A percentile compares a stretch with the other conserved stretches of the same genome.
Evolutionary conservation across 2,113 vertebrate species (phyloP).

Genomic region (Choloepus hoffmanni): DNA sequence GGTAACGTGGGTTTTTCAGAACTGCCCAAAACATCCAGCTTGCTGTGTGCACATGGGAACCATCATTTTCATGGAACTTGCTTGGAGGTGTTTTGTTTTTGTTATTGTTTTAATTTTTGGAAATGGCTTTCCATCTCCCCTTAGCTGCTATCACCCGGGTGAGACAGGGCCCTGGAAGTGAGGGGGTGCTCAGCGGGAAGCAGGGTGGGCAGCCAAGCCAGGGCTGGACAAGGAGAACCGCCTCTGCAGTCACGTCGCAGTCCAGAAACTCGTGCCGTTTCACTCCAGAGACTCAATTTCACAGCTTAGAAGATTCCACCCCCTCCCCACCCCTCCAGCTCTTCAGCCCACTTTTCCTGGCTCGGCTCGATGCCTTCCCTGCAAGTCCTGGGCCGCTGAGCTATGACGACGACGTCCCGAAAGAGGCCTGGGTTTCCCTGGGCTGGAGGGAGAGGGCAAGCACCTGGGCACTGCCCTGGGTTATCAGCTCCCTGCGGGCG

Average conservation of each 20-base stretch:
- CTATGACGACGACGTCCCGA: neutral
- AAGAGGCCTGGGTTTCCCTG: fast-evolving
- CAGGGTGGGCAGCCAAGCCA: neutral
- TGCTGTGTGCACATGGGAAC: neutral
- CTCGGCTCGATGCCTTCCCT: fast-evolving
- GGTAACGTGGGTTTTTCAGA: neutral
- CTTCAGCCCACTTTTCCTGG: neutral
- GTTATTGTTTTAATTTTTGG: no score
- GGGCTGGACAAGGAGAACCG: neutral
- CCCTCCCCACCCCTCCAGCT: no score
- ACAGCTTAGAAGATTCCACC: neutral
- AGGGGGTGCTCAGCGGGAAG: fast-evolving
- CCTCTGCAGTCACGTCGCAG: neutral
- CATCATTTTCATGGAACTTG: neutral
- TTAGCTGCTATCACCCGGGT: neutral
- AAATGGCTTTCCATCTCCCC: neutral
- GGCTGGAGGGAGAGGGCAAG: fast-evolving
- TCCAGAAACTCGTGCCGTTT: neutral
- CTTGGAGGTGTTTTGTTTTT: neutral
- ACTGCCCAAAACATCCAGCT: neutral
- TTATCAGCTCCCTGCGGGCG: neutral
- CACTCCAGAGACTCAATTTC: neutral
- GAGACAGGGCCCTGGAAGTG: fast-evolving
- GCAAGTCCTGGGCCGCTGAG: neutral
- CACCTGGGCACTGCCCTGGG: no score